Conservation (phyloP, 2,797 vertebrate species). For the Peromyscus melanophrys region DNA sequence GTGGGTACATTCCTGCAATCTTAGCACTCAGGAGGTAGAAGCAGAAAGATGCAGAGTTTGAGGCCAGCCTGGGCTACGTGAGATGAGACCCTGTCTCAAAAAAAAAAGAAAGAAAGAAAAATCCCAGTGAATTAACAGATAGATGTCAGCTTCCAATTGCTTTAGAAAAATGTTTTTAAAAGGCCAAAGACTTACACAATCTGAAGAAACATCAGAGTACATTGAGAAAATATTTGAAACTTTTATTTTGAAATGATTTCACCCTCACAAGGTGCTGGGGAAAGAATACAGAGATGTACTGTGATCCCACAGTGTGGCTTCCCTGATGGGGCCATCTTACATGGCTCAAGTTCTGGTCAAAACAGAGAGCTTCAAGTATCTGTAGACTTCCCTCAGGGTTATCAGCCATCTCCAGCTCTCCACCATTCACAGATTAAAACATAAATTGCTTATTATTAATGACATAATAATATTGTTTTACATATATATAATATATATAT, state of each 20-base stretch:
- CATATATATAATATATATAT: too few species aligned
- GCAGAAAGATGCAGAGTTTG: background rate
- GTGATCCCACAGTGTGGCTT: background rate
- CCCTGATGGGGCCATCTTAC: background rate
- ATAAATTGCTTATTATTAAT: slow-evolving; percentile 2
- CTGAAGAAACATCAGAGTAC: background rate
- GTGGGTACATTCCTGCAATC: background rate
- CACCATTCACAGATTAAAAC: background rate
- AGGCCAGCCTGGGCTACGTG: background rate
- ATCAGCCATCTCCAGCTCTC: background rate
- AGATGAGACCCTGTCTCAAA: background rate
- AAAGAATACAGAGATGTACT: background rate
- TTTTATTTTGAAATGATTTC: slow-evolving; percentile 4
- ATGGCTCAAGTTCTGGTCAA: background rate
- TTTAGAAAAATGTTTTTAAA: background rate
- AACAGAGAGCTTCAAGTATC: background rate
- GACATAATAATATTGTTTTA: background rate
- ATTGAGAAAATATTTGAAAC: background rate
- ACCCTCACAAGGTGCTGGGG: background rate
- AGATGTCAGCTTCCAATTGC: background rate
- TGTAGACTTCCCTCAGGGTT: background rate
- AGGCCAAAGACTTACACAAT: background rate
- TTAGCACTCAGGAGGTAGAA: background rate
- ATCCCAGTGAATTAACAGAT: background rate
- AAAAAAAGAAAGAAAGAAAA: background rate